Evolutionary conservation across 2,888 invertebrate species (phyloP).

Genomic region (Ennomos fuscantarius): DNA sequence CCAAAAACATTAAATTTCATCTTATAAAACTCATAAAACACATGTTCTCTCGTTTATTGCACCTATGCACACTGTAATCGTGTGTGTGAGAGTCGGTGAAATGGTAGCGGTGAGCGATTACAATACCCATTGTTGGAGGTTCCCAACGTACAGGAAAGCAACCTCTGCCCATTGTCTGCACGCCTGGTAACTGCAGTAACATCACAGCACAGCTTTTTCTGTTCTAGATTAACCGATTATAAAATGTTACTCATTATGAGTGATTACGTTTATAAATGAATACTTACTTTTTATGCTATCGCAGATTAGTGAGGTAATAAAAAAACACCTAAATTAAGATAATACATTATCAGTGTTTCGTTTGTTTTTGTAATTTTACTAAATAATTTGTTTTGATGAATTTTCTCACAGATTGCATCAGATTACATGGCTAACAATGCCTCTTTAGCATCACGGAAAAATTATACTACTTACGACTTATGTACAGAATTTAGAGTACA

Average conservation of each 20-base stretch:
- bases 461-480: too few species aligned
- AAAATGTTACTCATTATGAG: slow-evolving; percentile 6
- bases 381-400: too few species aligned
- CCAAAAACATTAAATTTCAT: too few species aligned
- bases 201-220: slow-evolving; percentile 25
- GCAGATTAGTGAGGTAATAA: too few species aligned
- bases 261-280: neutral
- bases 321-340: too few species aligned
- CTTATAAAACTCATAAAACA: too few species aligned
- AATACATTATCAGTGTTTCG: too few species aligned
- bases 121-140: slow-evolving; percentile 71
- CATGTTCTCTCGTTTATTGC: neutral
- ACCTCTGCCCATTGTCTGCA: slow-evolving; percentile 64
- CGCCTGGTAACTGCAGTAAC: slow-evolving; percentile 48
- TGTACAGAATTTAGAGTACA: too few species aligned
- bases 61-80: slow-evolving; percentile 3
- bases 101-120: slow-evolving; percentile 61
- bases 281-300: too few species aligned
- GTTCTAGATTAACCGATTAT: slow-evolving; percentile 27
- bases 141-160: slow-evolving; percentile 53
- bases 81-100: slow-evolving; percentile 55
- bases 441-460: too few species aligned
- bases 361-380: too few species aligned
- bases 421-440: too few species aligned
- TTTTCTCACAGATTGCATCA: neutral